Evolutionary conservation across 2,113 vertebrate species (phyloP).

Genomic region (Laticauda colubrina): DNA sequence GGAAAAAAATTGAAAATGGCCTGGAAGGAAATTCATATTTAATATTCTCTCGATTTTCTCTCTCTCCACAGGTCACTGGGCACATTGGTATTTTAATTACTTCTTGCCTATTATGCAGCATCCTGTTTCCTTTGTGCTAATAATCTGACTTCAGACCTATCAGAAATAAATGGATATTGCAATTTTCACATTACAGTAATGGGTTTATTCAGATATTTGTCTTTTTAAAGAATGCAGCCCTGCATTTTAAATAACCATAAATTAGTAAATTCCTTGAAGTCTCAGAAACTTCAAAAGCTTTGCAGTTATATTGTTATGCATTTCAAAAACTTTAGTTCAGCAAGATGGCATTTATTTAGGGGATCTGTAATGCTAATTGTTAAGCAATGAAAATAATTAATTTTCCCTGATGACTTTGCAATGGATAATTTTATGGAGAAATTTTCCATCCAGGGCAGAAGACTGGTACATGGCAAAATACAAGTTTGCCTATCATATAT

Average conservation of each 20-base stretch:
- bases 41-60: neutral
- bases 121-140: neutral
- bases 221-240: neutral
- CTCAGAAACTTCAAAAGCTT: neutral
- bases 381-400: slow-evolving; percentile 17
- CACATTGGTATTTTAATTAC: neutral
- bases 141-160: neutral
- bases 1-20: neutral
- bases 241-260: neutral
- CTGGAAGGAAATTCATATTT: neutral
- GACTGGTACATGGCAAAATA: neutral
- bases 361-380: neutral
- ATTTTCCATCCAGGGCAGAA: neutral
- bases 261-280: neutral
- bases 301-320: slow-evolving; percentile 9
- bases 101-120: neutral
- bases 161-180: neutral
- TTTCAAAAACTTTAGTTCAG: neutral
- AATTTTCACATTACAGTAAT: neutral
- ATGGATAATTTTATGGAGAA: neutral
- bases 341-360: neutral
- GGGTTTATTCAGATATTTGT: neutral
- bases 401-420: neutral
- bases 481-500: neutral
- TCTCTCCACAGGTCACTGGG: neutral